Base-by-base conservation (phyloP, 64 coral and sea anemone genomes). In the Actinia tenebrosa region DNA sequence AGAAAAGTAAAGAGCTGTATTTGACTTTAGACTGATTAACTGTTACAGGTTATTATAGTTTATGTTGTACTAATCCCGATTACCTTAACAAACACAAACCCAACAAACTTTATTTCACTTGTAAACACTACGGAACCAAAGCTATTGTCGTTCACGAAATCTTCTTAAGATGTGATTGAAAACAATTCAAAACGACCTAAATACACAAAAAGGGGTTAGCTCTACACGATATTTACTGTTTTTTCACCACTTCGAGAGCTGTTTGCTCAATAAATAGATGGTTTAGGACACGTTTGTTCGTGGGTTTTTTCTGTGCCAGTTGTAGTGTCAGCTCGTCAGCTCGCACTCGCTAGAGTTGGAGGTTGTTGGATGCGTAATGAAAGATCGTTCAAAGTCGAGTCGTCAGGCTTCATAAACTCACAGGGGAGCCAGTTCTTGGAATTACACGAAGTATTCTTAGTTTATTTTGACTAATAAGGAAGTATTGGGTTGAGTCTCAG, bases 401-500 rank as follows among this genome's bases (percentile, higher is more conserved):
- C 30, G 5, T 79, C 37, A 45, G 64, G 64, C 64, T 22, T 7
- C 7, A 42, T 13, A 75, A 75, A 75, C 69, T 1, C 11, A 26
- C 50, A 66, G 79, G 45, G 79, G 79, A 81, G 79, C 79, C 42
- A 66, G n/a, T 42, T 75, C 69, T 26, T 75, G 79, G 79, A 52
- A 53, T 11, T 81, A 23, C 10, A 81, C 14, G 16, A 81, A 18
- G 16, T 13, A 45, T 46, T 42, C 44, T 80, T 80, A 80, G 30
- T 79, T 81, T 81, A 81, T 75, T 75, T 75, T 75, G 69, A 42
- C 79, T 81, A 50, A 81, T 47, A 81, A 81, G 79, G 79, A 81
- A 75, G 25, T 16, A 75, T n/a, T 22, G 23, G 25, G 23, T 14
- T 75, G 69, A 42, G 26, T 27, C 69, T 75, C 25, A 75, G 27